Percentiles rank a stretch among this genome's conserved stretches.
Evolutionary conservation across 2,113 vertebrate genomes (phyloP).

Genomic region (Elephantulus edwardii): DNA sequence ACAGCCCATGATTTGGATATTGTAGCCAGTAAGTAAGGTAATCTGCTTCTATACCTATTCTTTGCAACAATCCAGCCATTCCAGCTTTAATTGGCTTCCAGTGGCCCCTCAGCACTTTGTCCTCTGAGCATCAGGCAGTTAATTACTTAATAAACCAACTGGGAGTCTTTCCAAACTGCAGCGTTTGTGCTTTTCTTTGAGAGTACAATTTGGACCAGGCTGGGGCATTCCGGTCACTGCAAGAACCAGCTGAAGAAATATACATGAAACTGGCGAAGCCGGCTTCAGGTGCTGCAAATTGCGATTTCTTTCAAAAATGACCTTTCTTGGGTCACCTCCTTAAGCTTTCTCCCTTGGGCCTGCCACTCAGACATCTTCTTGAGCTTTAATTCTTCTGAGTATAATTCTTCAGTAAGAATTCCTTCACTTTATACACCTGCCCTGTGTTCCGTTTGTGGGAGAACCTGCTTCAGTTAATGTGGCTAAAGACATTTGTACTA

Average conservation of each 20-base stretch:
- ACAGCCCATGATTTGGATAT: too few species aligned
- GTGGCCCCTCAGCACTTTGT: constrained; percentile 56
- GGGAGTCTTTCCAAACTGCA: constrained; percentile 53
- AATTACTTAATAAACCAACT: constrained; percentile 74
- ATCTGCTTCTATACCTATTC: background rate
- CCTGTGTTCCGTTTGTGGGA: constrained; percentile 9
- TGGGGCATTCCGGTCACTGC: background rate
- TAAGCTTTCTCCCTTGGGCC: background rate
- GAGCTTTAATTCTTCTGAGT: background rate
- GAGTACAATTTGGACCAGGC: constrained; percentile 21
- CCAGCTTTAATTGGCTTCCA: constrained; percentile 71
- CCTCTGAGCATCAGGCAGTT: constrained; percentile 65
- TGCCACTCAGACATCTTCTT: background rate
- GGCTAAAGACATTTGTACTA: constrained; percentile 20
- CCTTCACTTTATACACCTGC: background rate
- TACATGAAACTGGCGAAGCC: background rate
- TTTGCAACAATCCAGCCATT: constrained; percentile 64
- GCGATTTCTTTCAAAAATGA: background rate
- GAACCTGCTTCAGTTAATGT: background rate
- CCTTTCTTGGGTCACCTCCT: background rate
- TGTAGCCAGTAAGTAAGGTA: background rate
- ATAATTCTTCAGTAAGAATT: background rate
- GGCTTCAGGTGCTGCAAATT: background rate
- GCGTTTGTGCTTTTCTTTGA: constrained; percentile 43
- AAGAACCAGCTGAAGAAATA: constrained; percentile 18